phyloP scores from a whole-genome alignment of 92 coral and sea anemone species.

The Phenganax stokvisi region DNA sequence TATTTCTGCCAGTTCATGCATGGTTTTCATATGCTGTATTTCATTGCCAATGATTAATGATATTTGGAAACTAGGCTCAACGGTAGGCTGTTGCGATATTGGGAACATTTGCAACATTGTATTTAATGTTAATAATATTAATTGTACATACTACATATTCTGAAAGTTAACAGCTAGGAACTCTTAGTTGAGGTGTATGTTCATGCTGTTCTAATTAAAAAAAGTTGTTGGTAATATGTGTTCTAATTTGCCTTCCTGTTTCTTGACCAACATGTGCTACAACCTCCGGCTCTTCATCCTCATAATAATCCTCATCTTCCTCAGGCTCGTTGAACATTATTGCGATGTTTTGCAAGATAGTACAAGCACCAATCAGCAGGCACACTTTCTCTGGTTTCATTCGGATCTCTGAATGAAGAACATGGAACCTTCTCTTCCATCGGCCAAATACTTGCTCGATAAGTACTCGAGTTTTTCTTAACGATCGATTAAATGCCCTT shows the following conservation, averaged over 20 bases:
- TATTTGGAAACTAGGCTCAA: no score
- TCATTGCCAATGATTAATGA: no score
- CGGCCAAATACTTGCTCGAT: constrained; percentile 52
- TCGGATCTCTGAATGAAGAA: constrained; percentile 45
- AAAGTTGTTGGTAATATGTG: constrained; percentile 2
- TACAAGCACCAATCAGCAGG: not conserved
- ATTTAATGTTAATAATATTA: no score
- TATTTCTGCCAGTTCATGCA: no score
- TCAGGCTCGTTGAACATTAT: constrained; percentile 1
- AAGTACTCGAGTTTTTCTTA: constrained; percentile 42
- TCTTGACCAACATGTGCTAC: not conserved
- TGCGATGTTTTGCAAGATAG: constrained; percentile 3
- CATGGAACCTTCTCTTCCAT: constrained; percentile 48
- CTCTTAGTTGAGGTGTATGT: not conserved
- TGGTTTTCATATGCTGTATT: no score
- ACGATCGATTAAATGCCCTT: constrained; percentile 33
- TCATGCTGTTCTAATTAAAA: not conserved
- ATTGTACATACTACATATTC: no score
- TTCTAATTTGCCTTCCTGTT: constrained; percentile 5
- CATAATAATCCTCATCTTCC: not conserved
- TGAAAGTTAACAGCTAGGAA: not conserved
- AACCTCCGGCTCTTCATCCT: not conserved
- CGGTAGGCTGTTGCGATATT: no score
- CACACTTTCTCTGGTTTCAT: constrained; percentile 43
- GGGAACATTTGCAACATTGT: no score